These are phyloP conservation scores for Crocodylus rhombifer DNA, from an alignment of 2,797 vertebrate genomes.

Conservation along the genomic window DNA sequence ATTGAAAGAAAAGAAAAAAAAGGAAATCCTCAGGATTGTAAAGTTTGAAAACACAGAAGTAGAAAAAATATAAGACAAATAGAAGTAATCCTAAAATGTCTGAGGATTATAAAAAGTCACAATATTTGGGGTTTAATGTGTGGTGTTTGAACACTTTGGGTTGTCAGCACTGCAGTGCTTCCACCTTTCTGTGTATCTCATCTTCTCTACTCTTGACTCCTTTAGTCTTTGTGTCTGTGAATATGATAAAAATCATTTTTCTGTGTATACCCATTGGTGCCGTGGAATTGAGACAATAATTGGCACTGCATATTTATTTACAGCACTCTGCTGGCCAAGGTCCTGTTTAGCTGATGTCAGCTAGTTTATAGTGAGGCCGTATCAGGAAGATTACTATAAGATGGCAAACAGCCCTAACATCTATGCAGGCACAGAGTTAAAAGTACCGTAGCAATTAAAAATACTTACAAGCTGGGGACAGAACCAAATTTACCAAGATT, in stretches of 20 bases:
- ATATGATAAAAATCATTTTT: neutral
- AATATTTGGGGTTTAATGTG: slow-evolving; percentile 7
- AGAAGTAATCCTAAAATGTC: neutral
- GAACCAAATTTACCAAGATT: neutral
- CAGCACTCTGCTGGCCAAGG: neutral
- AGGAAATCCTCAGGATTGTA: neutral
- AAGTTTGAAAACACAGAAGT: neutral
- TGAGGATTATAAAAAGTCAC: no score
- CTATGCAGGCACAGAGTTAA: neutral
- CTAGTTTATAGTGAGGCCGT: neutral
- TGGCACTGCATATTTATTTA: neutral
- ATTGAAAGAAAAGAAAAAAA: slow-evolving; percentile 12
- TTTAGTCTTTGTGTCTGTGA: neutral
- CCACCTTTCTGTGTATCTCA: neutral
- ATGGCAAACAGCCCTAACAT: neutral
- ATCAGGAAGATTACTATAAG: neutral
- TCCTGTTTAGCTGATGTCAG: neutral
- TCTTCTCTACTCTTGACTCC: neutral
- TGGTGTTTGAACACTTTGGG: neutral
- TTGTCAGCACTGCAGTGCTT: neutral
- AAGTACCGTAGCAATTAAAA: neutral
- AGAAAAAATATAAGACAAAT: slow-evolving; percentile 2
- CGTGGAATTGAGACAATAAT: neutral
- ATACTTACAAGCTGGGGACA: neutral
- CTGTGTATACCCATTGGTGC: neutral